Base-by-base conservation (phyloP, 2,888 invertebrate genomes). In the Ceriagrion tenellum region DNA sequence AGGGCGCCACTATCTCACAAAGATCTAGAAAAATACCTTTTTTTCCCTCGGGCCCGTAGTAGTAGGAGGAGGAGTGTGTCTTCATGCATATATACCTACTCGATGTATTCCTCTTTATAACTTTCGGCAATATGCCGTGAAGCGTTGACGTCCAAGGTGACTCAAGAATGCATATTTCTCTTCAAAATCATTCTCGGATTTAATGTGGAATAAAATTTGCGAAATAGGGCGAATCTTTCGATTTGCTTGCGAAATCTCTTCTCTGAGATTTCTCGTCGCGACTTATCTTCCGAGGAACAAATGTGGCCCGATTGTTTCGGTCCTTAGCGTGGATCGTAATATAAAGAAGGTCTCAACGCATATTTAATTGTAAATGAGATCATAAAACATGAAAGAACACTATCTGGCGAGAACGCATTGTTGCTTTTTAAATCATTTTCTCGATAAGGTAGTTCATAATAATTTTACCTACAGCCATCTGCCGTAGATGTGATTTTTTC, bases 1-100 rank as follows among this genome's bases (percentile, higher is more conserved):
- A 63, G 63, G 91, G 91, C 91, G 63, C 63, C 91, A 63, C 91
- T 91, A 91, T 91, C 91, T 91, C 63, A 35, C 26, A 40, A 20
- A 20, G 63, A 91, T 91, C 63, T 91, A 63, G n/a, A 30, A 59
- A 40, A 55, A 56, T 59, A 40, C 40, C 91, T 30, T 91, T 81
- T 35, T 35, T 35, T 30, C 35, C 35, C 18, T 81, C 18, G 81
- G 13, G 35, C 30, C 30, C n/a, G 13, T 0, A 8, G 47, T 47
- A 69, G n/a, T 69, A 26, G 8, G 69, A 26, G 12, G 81, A 23
- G 10, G 81, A 13, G 81, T 18, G 30, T 0, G 81, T 13, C 30
- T 35, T 30, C 26, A 81, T 35, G 81, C 81, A 30, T 23, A n/a
- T 26, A 59, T 59, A 59, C 59, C 20, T 26, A 69, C 69, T 69